Percentiles rank a stretch among this genome's conserved stretches.
These are phyloP conservation scores for Mirounga angustirostris DNA, from an alignment of 2,113 vertebrate genomes.

Conservation along the genomic window DNA sequence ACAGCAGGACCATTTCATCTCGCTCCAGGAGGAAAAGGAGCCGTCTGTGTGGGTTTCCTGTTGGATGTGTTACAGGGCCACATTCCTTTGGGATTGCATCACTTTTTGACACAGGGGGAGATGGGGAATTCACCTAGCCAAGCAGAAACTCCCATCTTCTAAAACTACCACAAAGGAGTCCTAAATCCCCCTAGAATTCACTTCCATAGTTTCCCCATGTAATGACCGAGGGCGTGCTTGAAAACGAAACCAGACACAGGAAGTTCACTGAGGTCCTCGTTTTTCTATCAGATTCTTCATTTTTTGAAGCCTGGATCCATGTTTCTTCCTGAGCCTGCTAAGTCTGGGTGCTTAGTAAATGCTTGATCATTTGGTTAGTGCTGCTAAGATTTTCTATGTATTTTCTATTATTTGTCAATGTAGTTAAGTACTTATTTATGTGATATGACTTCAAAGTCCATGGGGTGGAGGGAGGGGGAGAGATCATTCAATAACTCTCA, in stretches of 20 bases:
- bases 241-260: conserved; percentile 45
- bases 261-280: conserved; percentile 41
- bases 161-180: not conserved
- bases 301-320: not conserved
- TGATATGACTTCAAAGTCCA: conserved; percentile 53
- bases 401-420: not conserved
- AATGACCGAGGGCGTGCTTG: not conserved
- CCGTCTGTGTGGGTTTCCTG: conserved; percentile 38
- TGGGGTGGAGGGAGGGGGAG: fast-evolving
- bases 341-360: conserved; percentile 33
- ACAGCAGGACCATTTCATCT: not conserved
- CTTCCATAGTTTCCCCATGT: not conserved
- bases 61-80: not conserved
- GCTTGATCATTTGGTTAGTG: not conserved
- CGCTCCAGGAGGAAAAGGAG: conserved; percentile 54
- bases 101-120: not conserved
- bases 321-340: not conserved
- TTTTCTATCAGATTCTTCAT: not conserved
- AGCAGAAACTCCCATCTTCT: conserved; percentile 11
- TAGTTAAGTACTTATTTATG: conserved; percentile 14
- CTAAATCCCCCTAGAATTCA: conserved; percentile 26
- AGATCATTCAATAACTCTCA: not conserved
- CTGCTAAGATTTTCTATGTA: conserved; percentile 38
- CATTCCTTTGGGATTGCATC: conserved; percentile 67
- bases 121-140: not conserved